These are phyloP conservation scores for Cheiracanthium punctorium DNA, from an alignment of 2,888 invertebrate genomes.

Conservation along the genomic window DNA sequence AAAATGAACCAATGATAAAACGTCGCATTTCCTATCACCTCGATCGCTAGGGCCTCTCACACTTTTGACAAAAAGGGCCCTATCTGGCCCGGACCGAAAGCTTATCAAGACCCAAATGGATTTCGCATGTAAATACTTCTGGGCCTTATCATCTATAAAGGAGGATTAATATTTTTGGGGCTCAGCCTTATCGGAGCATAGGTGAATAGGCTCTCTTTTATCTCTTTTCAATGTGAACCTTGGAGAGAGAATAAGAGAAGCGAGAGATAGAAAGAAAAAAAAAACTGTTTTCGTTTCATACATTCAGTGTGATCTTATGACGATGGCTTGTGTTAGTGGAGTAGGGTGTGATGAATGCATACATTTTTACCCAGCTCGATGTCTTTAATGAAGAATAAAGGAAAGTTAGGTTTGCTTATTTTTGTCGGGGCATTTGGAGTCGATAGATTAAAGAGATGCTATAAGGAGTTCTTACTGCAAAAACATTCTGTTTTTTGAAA, in stretches of 20 bases:
- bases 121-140: conserved; percentile 69
- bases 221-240: conserved; percentile 31
- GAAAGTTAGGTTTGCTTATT: too few relatives aligned
- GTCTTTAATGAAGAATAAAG: too few relatives aligned
- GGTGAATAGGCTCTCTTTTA: conserved; percentile 56
- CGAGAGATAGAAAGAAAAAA: not conserved
- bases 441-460: too few relatives aligned
- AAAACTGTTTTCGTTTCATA: conserved; percentile 21
- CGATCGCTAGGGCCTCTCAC: not conserved
- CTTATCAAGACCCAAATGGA: conserved; percentile 65
- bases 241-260: conserved; percentile 9
- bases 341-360: too few relatives aligned
- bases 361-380: too few relatives aligned
- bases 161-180: conserved; percentile 59
- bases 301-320: conserved; percentile 22
- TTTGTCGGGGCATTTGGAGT: too few relatives aligned
- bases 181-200: conserved; percentile 53
- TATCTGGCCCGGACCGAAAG: conserved; percentile 9
- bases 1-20: not conserved
- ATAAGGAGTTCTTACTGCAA: too few relatives aligned
- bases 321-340: not conserved
- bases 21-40: not conserved
- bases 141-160: conserved; percentile 44
- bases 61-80: not conserved
- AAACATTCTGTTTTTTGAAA: too few relatives aligned